A percentile compares a stretch with the other conserved stretches of the same genome.
These are phyloP conservation scores for Euclidia mi DNA, from an alignment of 2,888 invertebrate species.

Conservation along the genomic window DNA sequence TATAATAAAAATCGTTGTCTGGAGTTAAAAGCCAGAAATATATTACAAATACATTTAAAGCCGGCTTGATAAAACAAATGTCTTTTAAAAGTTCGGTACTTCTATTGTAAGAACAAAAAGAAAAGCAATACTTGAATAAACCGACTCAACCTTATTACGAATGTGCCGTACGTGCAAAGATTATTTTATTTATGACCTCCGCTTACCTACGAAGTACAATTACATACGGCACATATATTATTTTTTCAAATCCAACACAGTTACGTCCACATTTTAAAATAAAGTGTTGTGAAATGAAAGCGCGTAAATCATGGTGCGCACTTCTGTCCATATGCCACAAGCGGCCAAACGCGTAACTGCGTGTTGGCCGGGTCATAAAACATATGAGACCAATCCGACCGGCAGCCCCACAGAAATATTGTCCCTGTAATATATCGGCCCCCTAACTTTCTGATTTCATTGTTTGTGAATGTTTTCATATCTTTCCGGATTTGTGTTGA, in stretches of 20 bases:
- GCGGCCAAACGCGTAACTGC: constrained; percentile 69
- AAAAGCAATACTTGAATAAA: too few species aligned
- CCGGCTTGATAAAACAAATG: too few species aligned
- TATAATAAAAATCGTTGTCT: too few species aligned
- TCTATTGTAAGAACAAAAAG: too few species aligned
- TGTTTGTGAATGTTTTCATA: constrained; percentile 55
- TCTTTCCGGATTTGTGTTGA: constrained; percentile 13
- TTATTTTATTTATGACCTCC: too few species aligned
- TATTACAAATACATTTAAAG: too few species aligned
- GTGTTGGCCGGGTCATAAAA: constrained; percentile 78
- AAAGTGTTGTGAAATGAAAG: constrained; percentile 79
- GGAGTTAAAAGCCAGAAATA: too few species aligned
- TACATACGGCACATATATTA: constrained; percentile 3
- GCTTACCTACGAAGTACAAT: neutral
- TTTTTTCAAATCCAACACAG: constrained; percentile 23
- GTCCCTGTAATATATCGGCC: constrained; percentile 59
- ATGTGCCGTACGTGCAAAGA: too few species aligned
- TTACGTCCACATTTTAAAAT: constrained; percentile 65
- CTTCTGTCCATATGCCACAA: constrained; percentile 82
- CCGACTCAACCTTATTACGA: too few species aligned
- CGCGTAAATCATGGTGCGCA: constrained; percentile 78
- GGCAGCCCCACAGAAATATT: constrained; percentile 53
- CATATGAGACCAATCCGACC: constrained; percentile 68
- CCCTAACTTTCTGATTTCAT: constrained; percentile 60
- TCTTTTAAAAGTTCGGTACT: too few species aligned